Base-by-base conservation (phyloP, 2,113 vertebrate species). In the Kryptolebias marmoratus region DNA sequence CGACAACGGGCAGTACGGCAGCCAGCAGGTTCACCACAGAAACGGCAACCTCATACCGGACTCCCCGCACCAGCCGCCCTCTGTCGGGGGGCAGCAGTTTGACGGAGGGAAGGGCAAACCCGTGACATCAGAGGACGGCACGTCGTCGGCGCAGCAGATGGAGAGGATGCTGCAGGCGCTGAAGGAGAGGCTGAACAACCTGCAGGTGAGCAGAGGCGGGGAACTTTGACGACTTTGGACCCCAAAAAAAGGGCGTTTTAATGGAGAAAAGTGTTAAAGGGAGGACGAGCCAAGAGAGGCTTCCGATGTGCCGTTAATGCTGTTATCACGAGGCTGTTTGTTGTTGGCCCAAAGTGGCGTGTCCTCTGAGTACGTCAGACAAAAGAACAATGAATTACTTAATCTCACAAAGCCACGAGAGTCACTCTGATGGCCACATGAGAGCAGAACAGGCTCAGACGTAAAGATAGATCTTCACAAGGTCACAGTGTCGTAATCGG, bases 131-230 rank as follows among this genome's bases (percentile, higher is more conserved):
- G 93, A 81, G 48, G 92, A 91, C 30, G 57, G 79, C 50, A 77
- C 86, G 32, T 90, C 93, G 0, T 87, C 93, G 0, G 84, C 86
- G 0, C 91, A 94, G 77, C 94, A 95, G 82, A 92, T 93, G 93
- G 92, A 92, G 74, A 81, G 93, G 79, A 94, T 94, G 94, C 88
- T 96, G 83, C 90, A 91, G 44, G 92, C 91, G 0, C 91, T 95
- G 30, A 96, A 95, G 87, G 93, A 95, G 66, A 86, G 94, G 66
- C 89, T 95, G 83, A 90, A 93, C 59, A 94, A 91, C 68, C 78
- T 96, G 50, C 94, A 95, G 95, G 95, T 95, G 89, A 89, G 90
- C 15, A 60, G 13, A 28, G 2, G 30, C 22, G 44, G 22, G 5
- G 44, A 27, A 68, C 55, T 80, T 78, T 65, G 31, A 5, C 2